These are phyloP conservation scores for Leptosomus discolor DNA, from an alignment of 2,113 vertebrate species.

Conservation along the genomic window DNA sequence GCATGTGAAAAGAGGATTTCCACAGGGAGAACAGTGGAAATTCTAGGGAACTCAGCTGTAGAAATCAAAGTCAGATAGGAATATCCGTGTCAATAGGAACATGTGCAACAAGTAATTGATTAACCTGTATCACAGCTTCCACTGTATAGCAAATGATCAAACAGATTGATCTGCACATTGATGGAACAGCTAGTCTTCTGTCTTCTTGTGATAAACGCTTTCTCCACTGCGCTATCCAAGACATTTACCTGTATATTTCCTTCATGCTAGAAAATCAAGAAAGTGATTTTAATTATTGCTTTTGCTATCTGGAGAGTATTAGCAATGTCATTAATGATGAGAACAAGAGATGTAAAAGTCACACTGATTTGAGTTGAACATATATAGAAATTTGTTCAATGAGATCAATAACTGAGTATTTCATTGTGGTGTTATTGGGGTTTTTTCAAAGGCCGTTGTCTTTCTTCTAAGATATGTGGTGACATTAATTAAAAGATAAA, in stretches of 20 bases:
- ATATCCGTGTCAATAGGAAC: neutral
- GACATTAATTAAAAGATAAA: conserved; percentile 22
- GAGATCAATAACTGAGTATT: neutral
- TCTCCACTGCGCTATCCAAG: neutral
- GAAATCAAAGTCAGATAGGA: neutral
- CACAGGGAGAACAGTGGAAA: neutral
- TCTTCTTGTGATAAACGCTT: neutral
- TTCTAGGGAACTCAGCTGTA: neutral
- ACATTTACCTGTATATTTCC: neutral
- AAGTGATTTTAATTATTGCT: neutral
- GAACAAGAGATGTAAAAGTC: neutral
- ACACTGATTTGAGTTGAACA: neutral
- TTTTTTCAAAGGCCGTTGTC: neutral
- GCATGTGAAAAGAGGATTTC: neutral
- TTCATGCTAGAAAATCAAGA: neutral
- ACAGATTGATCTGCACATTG: neutral
- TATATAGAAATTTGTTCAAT: neutral
- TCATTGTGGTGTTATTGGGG: neutral
- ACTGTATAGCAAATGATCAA: neutral
- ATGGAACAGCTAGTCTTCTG: neutral
- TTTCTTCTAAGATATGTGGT: neutral
- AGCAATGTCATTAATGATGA: neutral
- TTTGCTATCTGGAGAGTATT: neutral
- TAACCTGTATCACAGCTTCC: neutral
- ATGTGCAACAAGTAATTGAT: neutral